Evolutionary conservation across 1,140 invertebrate species (phyloP), one percentile per base, ranked within the genome.

Genomic region (Magallana gigas): DNA sequence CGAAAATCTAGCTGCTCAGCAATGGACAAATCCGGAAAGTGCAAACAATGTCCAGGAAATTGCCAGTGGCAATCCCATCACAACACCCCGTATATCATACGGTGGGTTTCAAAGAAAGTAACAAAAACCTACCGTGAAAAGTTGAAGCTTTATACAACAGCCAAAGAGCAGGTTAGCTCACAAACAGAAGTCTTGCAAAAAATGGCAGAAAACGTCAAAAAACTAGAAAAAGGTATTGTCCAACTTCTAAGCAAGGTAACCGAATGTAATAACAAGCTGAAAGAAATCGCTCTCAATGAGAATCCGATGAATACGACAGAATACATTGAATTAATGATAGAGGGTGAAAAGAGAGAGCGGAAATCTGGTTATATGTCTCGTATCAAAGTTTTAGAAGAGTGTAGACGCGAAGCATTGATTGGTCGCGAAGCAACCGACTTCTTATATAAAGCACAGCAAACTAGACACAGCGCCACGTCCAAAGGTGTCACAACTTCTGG

Each of bases 41-140:
- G 89, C 29, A 88, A 16, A 8, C 9, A 57, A 59, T 90, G 89
- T 64, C 84, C 89, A 8, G 62, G 71, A 14, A 83, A 84, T 12
- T 90, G 89, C n/a, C 62, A 76, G 14, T 90, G 89, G 89, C 23
- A 12, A n/a, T n/a, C 48, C 14, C 89, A 90, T 64, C 29, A 56
- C 5, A 90, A 88, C 68, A 88, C 80, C n/a, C 64, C 80, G 8
- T 90, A 83, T 71, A 83, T 60, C 14, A 85, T 88, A 23, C 48
- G 85, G 76, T 80, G 29, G 81, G 18, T 80, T 1, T 16, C 48
- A 0, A 84, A 71, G 68, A 84, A 86, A 14, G 71, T 85, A 18
- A n/a, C 62, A 48, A 89, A 86, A 57, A 89, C 62, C 1, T 89
- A 87, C 29, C 36, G 57, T 23, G 83, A 85, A 57, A 85, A 76